Evolutionary conservation across 2,113 vertebrate species (phyloP).

Genomic region (Gallinago paraguaiae): DNA sequence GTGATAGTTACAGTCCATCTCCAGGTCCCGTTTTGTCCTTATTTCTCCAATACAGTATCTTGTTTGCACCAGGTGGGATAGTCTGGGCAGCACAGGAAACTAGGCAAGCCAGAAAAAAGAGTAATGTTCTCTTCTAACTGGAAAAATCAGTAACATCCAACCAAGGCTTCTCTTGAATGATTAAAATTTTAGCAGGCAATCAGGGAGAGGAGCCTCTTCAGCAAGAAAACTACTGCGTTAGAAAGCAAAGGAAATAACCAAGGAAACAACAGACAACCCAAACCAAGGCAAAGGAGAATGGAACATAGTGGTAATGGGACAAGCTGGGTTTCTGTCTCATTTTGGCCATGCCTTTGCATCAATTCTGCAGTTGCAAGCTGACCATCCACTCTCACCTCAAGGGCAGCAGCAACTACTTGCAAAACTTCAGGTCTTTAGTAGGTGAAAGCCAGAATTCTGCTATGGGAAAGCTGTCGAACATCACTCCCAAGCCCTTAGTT

Average conservation of each 20-base stretch:
- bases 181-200: neutral
- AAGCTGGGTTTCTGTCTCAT: fast-evolving
- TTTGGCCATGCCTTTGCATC: neutral
- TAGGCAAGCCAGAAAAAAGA: neutral
- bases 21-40: neutral
- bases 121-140: neutral
- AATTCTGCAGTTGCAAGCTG: neutral
- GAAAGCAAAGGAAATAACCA: neutral
- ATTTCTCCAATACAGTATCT: neutral
- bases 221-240: neutral
- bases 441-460: neutral
- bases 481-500: neutral
- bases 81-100: neutral
- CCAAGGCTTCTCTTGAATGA: neutral
- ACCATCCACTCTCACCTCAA: fast-evolving
- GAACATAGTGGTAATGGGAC: neutral
- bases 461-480: neutral
- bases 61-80: neutral
- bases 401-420: neutral
- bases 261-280: neutral
- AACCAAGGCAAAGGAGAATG: neutral
- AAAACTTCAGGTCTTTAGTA: neutral
- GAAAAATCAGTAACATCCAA: neutral
- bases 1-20: neutral
- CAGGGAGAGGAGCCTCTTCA: neutral